Base-by-base conservation (phyloP, 2,113 vertebrate species). In the Nothocercus nigrocapillus region DNA sequence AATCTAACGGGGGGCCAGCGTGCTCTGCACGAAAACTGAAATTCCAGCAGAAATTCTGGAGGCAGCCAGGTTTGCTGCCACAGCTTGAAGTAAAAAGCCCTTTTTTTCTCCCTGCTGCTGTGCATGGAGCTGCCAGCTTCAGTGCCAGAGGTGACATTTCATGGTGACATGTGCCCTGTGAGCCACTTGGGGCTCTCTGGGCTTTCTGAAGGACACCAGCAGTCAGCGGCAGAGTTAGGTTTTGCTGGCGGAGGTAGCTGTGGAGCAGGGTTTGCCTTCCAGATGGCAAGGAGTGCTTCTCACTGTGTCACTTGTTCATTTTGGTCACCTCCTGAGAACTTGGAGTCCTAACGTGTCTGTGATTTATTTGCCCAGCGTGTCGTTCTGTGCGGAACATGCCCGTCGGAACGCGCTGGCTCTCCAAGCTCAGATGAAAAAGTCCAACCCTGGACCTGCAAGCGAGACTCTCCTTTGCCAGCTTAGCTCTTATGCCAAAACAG, bases 401-500 rank as follows among this genome's bases (percentile, higher is more conserved):
- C 98, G 98, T 3, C 98, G 99, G 94, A 99, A 99, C 47, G 96
- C 98, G 8, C 94, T 99, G 97, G 99, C 99, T 0, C 97, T 99
- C 6, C 98, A 99, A 51, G 98, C 99, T 21, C 99, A 99, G 96
- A 97, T 98, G 97, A 99, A 98, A 83, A 99, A 99, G 93, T 96
- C 97, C 6, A 98, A 94, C 19, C 96, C 98, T 0, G 98, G 98
- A 9, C 98, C 99, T 0, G 91, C 98, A 9, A 98, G 99, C 0
- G 99, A 99, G 92, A 83, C 97, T 12, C 98, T 99, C 5, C 96
- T 99, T 24, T 99, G 99, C 92, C 99, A 99, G 96, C 98, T 99
- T 18, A 99, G 99, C 36, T 98, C 99, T 9, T 99, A 99, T 2
- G 98, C 97, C 85, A 98, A 98, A 6, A 85, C 98, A 1, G 99